These are phyloP conservation scores for Hyla sarda DNA, from an alignment of 2,113 vertebrate species.

Conservation along the genomic window DNA sequence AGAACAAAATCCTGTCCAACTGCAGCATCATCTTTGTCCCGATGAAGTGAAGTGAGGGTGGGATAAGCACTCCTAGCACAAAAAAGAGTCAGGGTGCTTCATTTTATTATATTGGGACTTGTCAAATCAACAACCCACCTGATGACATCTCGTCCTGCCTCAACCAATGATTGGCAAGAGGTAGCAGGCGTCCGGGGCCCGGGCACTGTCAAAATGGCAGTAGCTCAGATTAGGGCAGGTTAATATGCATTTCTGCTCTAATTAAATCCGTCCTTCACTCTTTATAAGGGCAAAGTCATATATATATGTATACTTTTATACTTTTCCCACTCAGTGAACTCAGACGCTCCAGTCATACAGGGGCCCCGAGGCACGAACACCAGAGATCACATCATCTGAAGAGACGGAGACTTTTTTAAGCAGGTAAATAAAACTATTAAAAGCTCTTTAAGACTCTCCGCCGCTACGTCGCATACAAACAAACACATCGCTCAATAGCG, in stretches of 20 bases:
- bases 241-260: background rate
- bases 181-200: too few species aligned
- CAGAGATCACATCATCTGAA: background rate
- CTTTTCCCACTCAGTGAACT: background rate
- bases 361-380: background rate
- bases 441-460: background rate
- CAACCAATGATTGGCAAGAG: too few species aligned
- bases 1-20: too few species aligned
- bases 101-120: too few species aligned
- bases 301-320: background rate
- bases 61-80: too few species aligned
- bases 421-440: constrained; percentile 15
- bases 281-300: background rate
- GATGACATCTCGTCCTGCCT: too few species aligned
- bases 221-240: too few species aligned
- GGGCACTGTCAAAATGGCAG: too few species aligned
- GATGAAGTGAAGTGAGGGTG: too few species aligned
- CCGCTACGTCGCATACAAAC: background rate
- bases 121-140: too few species aligned
- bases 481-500: background rate
- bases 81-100: too few species aligned
- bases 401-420: background rate
- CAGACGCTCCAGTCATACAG: background rate
- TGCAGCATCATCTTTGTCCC: too few species aligned
- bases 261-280: background rate